Conservation (phyloP, 2,113 vertebrate genomes). For the Anseranas semipalmata region DNA sequence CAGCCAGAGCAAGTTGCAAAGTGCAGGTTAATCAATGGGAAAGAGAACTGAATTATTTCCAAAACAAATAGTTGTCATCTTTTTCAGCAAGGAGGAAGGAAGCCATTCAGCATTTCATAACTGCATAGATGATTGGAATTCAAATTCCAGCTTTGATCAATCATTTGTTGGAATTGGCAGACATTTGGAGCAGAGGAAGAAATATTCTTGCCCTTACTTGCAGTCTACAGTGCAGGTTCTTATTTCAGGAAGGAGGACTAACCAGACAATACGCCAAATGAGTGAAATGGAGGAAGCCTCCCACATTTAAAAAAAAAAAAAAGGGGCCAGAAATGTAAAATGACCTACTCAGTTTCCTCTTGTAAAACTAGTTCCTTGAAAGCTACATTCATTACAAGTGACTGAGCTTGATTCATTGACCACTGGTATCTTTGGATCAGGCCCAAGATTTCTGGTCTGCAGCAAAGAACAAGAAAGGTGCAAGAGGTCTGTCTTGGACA, state of each 20-base stretch:
- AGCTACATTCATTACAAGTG: not conserved
- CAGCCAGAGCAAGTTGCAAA: not conserved
- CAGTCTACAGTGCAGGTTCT: not conserved
- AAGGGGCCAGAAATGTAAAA: not conserved
- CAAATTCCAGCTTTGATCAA: not conserved
- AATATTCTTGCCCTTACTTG: not conserved
- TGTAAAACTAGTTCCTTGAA: constrained; percentile 1
- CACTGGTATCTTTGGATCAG: not conserved
- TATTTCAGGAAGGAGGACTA: not conserved
- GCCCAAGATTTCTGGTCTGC: not conserved
- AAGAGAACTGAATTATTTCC: not conserved
- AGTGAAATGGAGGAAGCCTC: constrained; percentile 8
- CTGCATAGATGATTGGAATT: not conserved
- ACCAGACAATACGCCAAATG: not conserved
- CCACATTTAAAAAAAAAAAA: not conserved
- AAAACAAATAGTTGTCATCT: not conserved
- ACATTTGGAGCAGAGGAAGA: not conserved
- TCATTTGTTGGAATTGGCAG: not conserved
- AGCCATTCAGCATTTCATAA: not conserved
- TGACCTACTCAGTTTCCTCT: not conserved
- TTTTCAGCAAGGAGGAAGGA: not conserved
- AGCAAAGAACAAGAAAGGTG: not conserved
- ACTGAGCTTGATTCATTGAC: not conserved
- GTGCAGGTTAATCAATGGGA: not conserved
- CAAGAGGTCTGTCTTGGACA: not conserved